A percentile compares a stretch with the other conserved stretches of the same genome.
Conservation (phyloP, 2,113 vertebrate genomes). For the Zonotrichia leucophrys region DNA sequence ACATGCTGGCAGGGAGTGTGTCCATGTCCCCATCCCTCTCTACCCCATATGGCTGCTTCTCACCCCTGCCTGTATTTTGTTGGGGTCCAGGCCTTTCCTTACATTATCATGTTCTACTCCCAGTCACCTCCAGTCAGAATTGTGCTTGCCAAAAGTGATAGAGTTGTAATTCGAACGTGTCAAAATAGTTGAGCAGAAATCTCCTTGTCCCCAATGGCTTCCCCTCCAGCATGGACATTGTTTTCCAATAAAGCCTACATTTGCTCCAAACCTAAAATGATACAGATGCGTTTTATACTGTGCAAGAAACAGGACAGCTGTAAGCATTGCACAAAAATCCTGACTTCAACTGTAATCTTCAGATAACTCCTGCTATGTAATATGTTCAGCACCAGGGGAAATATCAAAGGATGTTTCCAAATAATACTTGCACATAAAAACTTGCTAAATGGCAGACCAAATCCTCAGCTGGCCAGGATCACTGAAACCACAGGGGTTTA, state of each 20-base stretch:
- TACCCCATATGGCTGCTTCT: neutral
- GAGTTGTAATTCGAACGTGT: constrained; percentile 21
- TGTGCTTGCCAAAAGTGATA: neutral
- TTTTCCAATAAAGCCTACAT: neutral
- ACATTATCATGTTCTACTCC: constrained; percentile 12
- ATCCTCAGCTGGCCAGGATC: neutral
- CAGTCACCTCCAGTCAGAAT: neutral
- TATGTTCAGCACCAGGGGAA: neutral
- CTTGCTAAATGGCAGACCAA: neutral
- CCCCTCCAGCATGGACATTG: neutral
- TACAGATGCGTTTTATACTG: neutral
- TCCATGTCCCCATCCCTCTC: neutral
- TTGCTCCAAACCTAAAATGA: constrained; percentile 1
- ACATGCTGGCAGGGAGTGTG: neutral
- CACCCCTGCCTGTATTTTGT: neutral
- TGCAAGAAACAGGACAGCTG: constrained; percentile 33
- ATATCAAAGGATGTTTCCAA: constrained; percentile 10
- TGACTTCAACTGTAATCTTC: constrained; percentile 23
- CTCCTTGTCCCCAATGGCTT: neutral
- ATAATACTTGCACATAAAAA: constrained; percentile 18
- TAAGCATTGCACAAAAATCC: neutral
- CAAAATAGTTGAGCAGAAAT: neutral
- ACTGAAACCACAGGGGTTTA: neutral
- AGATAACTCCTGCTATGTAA: constrained; percentile 29
- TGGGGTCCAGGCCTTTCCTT: constrained; percentile 30